Evolutionary conservation across 2,888 invertebrate species (phyloP).

Genomic region (Conistra vaccinii): DNA sequence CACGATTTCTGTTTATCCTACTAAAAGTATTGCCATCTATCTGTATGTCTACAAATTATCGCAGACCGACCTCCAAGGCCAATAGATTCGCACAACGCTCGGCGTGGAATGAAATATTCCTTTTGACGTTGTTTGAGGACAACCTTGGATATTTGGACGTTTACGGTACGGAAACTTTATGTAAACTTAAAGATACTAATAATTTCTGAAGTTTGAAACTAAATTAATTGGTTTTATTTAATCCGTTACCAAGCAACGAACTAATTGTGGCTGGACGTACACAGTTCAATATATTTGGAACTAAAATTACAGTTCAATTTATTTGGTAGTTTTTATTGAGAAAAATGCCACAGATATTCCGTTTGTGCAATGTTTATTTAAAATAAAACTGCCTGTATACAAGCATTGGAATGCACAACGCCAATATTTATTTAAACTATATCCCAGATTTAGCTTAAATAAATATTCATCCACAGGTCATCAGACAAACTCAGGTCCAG

Average conservation of each 20-base stretch:
- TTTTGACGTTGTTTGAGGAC: conserved; percentile 34
- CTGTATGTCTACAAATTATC: conserved; percentile 61
- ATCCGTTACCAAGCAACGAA: conserved; percentile 34
- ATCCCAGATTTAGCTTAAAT: background rate
- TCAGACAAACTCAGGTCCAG: background rate
- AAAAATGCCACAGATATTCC: background rate
- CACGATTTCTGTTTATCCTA: conserved; percentile 66
- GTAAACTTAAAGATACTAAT: conserved; percentile 33
- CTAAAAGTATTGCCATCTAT: conserved; percentile 60
- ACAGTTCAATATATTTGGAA: conserved; percentile 17
- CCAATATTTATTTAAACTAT: conserved; percentile 4
- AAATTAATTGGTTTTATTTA: conserved; percentile 44
- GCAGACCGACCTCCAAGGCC: conserved; percentile 42
- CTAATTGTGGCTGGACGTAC: conserved; percentile 5
- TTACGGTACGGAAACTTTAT: conserved; percentile 38
- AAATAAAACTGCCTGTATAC: background rate
- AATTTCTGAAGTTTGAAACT: conserved; percentile 43
- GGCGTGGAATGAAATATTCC: conserved; percentile 42
- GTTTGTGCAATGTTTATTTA: conserved; percentile 6
- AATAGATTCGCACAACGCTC: conserved; percentile 40
- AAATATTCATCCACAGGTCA: too few species aligned
- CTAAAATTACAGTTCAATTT: conserved; percentile 10
- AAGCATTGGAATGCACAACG: conserved; percentile 7
- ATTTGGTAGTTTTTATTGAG: conserved; percentile 8
- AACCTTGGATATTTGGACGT: conserved; percentile 53